phyloP scores from a whole-genome alignment of 1,140 invertebrate genomes.

The Bombus cullumanus region DNA sequence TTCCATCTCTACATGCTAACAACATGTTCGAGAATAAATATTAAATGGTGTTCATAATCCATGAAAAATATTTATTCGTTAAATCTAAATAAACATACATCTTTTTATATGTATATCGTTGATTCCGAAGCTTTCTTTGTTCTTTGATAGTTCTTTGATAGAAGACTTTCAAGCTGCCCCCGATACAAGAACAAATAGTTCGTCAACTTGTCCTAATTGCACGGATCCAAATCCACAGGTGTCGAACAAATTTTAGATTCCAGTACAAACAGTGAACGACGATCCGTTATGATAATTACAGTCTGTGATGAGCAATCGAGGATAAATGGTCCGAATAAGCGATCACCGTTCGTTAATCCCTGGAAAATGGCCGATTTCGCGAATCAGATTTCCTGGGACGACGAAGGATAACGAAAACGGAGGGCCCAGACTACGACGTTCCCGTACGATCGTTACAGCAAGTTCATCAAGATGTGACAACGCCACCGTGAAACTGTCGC shows the following conservation, averaged over 20 bases:
- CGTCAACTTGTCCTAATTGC: background rate
- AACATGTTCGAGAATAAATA: too few species aligned
- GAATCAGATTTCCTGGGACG: slow-evolving; percentile 59
- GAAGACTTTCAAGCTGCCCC: background rate
- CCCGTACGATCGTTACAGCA: slow-evolving; percentile 81
- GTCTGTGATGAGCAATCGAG: slow-evolving; percentile 33
- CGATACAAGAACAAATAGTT: too few species aligned
- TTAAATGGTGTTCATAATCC: too few species aligned
- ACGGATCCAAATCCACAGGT: slow-evolving; percentile 37
- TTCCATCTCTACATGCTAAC: too few species aligned
- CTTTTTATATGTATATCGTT: too few species aligned
- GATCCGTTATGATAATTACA: slow-evolving; percentile 45
- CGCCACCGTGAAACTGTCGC: slow-evolving; percentile 81
- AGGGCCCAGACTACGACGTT: slow-evolving; percentile 65
- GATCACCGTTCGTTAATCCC: slow-evolving; percentile 68
- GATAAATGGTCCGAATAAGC: slow-evolving; percentile 52
- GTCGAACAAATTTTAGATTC: background rate
- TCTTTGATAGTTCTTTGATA: too few species aligned
- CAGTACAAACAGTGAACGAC: too few species aligned
- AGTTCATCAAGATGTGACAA: slow-evolving; percentile 84
- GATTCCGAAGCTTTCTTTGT: too few species aligned
- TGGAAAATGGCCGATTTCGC: slow-evolving; percentile 57
- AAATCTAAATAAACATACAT: too few species aligned
- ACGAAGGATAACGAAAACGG: slow-evolving; percentile 46
- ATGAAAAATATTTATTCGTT: too few species aligned